Conservation (phyloP, 2,797 vertebrate species). For the Nothura maculosa region DNA sequence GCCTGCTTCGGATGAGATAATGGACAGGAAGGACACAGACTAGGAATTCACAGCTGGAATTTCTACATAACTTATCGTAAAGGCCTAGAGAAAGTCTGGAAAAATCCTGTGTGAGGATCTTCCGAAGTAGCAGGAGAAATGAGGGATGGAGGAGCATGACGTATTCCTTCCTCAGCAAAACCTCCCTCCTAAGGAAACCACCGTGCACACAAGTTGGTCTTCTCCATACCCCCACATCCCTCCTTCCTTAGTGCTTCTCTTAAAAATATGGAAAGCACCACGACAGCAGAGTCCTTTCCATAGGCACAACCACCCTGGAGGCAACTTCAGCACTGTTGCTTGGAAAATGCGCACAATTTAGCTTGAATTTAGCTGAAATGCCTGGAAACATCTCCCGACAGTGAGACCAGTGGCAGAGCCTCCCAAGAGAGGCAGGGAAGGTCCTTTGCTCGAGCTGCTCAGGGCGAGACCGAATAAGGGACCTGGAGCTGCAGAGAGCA, state of each 20-base stretch:
- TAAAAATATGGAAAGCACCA: not conserved
- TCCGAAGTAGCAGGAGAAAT: not conserved
- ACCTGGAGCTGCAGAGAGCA: slow-evolving; percentile 21
- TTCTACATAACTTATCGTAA: not conserved
- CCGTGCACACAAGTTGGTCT: not conserved
- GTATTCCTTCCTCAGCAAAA: not conserved
- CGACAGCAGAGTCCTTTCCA: slow-evolving; percentile 4
- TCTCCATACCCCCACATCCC: not conserved
- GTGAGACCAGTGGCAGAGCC: slow-evolving; percentile 34
- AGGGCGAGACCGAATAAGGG: slow-evolving; percentile 49
- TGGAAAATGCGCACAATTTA: slow-evolving; percentile 64
- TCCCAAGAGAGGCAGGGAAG: slow-evolving; percentile 48
- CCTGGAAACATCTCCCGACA: slow-evolving; percentile 59
- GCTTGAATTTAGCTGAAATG: slow-evolving; percentile 68
- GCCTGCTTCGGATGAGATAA: not conserved
- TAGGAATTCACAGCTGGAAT: not conserved
- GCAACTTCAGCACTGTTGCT: not conserved
- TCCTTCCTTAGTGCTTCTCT: not conserved
- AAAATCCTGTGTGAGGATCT: not conserved
- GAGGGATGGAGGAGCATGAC: not conserved
- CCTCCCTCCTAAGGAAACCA: not conserved
- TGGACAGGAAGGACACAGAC: not conserved
- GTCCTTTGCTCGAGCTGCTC: slow-evolving; percentile 56
- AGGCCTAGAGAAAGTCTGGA: not conserved
- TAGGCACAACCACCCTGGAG: slow-evolving; percentile 13